Evolutionary conservation across 2,113 vertebrate genomes (phyloP).

Genomic region (Nerophis ophidion): DNA sequence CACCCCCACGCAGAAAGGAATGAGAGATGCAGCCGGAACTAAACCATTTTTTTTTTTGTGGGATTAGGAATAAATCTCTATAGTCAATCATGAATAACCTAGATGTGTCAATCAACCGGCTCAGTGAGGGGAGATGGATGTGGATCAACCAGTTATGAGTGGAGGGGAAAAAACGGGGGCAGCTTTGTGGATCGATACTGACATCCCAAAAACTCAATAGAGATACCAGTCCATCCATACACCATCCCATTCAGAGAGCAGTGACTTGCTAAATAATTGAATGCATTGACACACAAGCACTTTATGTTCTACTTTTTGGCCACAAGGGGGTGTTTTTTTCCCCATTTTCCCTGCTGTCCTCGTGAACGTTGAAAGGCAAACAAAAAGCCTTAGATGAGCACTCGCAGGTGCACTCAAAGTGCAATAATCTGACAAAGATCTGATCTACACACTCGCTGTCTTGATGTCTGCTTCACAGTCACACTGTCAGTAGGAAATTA

Average conservation of each 20-base stretch:
- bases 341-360: slow-evolving; percentile 29
- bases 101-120: slow-evolving; percentile 44
- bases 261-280: slow-evolving; percentile 44
- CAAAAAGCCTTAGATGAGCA: slow-evolving; percentile 34
- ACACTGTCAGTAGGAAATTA: slow-evolving; percentile 45
- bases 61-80: slow-evolving; percentile 50
- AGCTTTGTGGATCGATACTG: slow-evolving; percentile 41
- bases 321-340: slow-evolving; percentile 50
- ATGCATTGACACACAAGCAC: slow-evolving; percentile 32
- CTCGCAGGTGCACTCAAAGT: slow-evolving; percentile 14
- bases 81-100: slow-evolving; percentile 44
- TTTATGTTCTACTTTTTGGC: slow-evolving; percentile 8
- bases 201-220: slow-evolving; percentile 35
- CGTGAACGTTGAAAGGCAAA: slow-evolving; percentile 10
- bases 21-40: background rate
- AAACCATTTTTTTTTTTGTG: slow-evolving; percentile 17
- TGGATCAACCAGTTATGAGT: background rate
- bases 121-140: slow-evolving; percentile 10
- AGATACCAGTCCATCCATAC: slow-evolving; percentile 33
- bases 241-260: slow-evolving; percentile 27
- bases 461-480: slow-evolving; percentile 22
- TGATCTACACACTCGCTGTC: slow-evolving; percentile 13
- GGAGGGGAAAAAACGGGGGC: slow-evolving; percentile 29
- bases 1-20: slow-evolving; percentile 6
- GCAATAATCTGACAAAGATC: slow-evolving; percentile 32